Evolutionary conservation across 2,113 vertebrate species (phyloP), one percentile per base, ranked within the genome.

Genomic region (Corythornis vintsioides): DNA sequence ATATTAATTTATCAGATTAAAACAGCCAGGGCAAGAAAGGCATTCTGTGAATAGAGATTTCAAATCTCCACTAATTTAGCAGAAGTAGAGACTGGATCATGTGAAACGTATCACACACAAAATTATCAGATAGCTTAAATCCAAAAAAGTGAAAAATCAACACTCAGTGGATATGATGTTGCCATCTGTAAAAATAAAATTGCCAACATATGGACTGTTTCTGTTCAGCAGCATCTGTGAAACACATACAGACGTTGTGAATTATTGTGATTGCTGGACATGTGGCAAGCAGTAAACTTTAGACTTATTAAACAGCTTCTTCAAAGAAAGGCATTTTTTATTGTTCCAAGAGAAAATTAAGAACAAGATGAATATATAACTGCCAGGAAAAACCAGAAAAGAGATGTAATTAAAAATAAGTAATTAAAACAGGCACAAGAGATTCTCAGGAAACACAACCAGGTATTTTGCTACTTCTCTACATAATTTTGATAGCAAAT

Each of bases 391-490:
- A 90, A 78, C 25, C 48, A 88, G 18, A 78, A 72, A 83, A 77
- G 25, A 77, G 7, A 70, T n/a, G 33, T 78, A 83, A 90, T 53
- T 90, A 88, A 95, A 95, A 88, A 73, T n/a, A 89, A 79, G 33
- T 19, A 89, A 88, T 65, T 85, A 73, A 80, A 83, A 77, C 12
- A 52, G 45, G 33, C 20, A 77, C 26, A 60, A 22, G 48, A 43
- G 52, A 91, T 94, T 73, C 86, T 93, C 55, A 66, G 79, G 91
- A 96, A 96, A 90, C 31, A 86, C 33, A 96, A 20, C 59, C 53
- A 52, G 78, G 80, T 92, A 77, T 81, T 95, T 94, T 91, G 29
- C 26, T 40, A 24, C 61, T 96, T 57, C 35, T 83, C 40, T 42
- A 78, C 70, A 91, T 86, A 94, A 96, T 89, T 69, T 61, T 77